Conservation (phyloP, 2,888 invertebrate species). For the Drosophila antonietae region DNA sequence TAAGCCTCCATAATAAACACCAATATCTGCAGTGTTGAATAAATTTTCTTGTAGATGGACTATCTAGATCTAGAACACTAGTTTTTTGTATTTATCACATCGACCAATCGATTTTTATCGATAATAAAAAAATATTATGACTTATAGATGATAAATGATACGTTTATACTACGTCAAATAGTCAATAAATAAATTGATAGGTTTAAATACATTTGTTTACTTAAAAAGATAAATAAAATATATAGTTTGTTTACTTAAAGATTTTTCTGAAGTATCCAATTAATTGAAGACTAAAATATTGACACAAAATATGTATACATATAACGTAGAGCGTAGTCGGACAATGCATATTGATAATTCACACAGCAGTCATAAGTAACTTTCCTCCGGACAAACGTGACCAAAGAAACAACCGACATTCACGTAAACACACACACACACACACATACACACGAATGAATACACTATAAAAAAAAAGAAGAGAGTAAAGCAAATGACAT, state of each 20-base stretch:
- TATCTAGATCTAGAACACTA: no score
- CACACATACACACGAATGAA: background rate
- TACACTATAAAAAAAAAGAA: background rate
- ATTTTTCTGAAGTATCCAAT: conserved; percentile 3
- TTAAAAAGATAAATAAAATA: no score
- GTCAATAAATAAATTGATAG: background rate
- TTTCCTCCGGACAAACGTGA: conserved; percentile 76
- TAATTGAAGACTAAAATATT: conserved; percentile 5
- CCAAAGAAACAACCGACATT: conserved; percentile 43
- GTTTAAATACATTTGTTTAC: background rate
- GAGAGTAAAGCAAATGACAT: conserved; percentile 67
- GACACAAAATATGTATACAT: conserved; percentile 24
- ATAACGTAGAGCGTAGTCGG: conserved; percentile 31
- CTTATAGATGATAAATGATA: no score
- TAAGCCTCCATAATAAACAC: no score
- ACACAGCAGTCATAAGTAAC: conserved; percentile 76
- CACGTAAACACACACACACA: conserved; percentile 18
- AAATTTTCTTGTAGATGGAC: no score
- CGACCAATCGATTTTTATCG: no score
- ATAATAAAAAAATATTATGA: no score
- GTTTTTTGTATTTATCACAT: no score
- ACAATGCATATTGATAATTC: conserved; percentile 80
- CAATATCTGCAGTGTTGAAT: no score
- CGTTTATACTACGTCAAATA: no score
- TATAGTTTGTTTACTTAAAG: background rate